Base-by-base conservation (phyloP, 2,113 vertebrate species). In the Eulemur macaco region DNA sequence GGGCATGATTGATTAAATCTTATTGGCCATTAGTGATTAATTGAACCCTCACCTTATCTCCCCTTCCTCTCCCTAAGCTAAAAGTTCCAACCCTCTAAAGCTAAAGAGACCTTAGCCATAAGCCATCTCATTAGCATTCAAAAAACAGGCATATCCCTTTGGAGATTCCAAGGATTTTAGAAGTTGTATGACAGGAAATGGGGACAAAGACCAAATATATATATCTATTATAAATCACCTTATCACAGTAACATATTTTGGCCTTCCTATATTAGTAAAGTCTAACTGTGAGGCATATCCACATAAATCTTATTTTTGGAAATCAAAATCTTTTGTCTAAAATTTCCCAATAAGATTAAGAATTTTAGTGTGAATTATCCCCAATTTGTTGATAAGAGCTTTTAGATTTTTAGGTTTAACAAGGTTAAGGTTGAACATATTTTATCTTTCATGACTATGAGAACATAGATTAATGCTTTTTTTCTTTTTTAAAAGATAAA, bases 401-500 rank as follows among this genome's bases (percentile, higher is more conserved):
- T 56, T 50, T 64, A 78, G 66, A 66, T 56, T 76, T 93, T 81
- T 80, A 60, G 50, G 52, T 73, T 92, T 96, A 93, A 74, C 8
- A 56, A 73, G 63, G 42, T 85, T 76, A 94, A 83, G 23, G 42
- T 60, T 76, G 34, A 82, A 45, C 34, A 17, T 56, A 86, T 89
- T 87, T 89, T 82, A 73, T 64, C 37, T 42, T 66, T 52, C 27
- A 25, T 87, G 18, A 14, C 66, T 89, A 47, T 42, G 18, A 87
- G 25, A 69, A 50, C 34, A 2, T 21, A 37, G 12, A 47, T 74
- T 74, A 89, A 85, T 81, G 2, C 3, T 87, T 39, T 92, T 78
- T 97, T 69, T 47, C 27, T 64, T 95, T 60, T 66, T 86, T 68
- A 69, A 95, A 98, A 99, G 99, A 99, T 99, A 96, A 99, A 99